Conservation (phyloP, 2,113 vertebrate species). For the Aldabrachelys gigantea region DNA sequence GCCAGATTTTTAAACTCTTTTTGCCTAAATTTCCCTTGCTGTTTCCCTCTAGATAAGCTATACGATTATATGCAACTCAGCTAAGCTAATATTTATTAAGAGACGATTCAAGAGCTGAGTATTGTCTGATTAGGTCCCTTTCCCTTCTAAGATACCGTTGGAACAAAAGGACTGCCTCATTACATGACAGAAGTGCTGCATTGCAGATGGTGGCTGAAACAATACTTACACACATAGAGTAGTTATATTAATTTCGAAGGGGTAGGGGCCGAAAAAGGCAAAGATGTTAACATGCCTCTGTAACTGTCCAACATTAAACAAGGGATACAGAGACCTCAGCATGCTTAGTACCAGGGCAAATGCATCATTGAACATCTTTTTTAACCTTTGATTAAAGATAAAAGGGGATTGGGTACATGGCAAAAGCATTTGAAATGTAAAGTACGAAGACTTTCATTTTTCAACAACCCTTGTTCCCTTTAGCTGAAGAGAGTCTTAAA, state of each 20-base stretch:
- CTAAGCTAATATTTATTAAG: background rate
- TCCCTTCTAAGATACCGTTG: background rate
- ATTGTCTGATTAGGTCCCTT: constrained; percentile 14
- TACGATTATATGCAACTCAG: background rate
- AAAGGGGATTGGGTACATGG: background rate
- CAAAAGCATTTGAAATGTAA: background rate
- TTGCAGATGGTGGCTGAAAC: background rate
- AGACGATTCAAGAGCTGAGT: background rate
- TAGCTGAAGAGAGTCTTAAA: background rate
- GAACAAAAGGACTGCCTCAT: background rate
- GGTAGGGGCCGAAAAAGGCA: background rate
- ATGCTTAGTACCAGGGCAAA: background rate
- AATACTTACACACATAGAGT: background rate
- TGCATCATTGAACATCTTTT: background rate
- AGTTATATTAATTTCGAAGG: background rate
- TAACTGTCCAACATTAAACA: background rate
- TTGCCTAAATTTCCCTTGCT: background rate
- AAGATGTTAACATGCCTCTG: no score
- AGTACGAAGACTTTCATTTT: background rate
- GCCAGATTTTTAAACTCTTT: background rate
- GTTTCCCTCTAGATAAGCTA: background rate
- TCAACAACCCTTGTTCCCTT: background rate
- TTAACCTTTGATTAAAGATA: background rate
- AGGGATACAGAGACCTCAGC: background rate
- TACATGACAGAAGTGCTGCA: background rate